Conservation (phyloP, 2,113 vertebrate genomes). For the Crypturellus undulatus region DNA sequence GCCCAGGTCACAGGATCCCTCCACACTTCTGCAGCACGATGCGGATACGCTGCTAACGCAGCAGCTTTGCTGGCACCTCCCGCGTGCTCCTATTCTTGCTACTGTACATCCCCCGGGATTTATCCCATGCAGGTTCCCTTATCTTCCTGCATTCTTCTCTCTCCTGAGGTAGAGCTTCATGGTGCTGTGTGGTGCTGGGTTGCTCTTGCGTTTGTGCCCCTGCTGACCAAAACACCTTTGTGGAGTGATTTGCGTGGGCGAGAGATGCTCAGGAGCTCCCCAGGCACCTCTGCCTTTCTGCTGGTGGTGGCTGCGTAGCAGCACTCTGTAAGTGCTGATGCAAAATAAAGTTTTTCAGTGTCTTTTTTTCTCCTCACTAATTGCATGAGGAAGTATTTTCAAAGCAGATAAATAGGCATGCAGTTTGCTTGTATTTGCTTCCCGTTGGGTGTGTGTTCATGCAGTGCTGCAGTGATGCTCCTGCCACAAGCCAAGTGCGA, state of each 20-base stretch:
- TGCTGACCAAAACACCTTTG: not conserved
- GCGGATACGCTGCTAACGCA: not conserved
- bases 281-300: not conserved
- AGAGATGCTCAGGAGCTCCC: not conserved
- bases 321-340: not conserved
- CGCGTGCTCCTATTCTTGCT: accelerated
- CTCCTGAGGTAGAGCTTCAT: accelerated
- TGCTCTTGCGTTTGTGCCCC: not conserved
- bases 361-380: not conserved
- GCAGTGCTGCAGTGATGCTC: not conserved
- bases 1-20: not conserved
- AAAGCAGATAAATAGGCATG: not conserved
- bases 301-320: not conserved
- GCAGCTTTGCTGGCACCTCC: not conserved
- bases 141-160: not conserved
- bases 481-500: not conserved
- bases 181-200: not conserved
- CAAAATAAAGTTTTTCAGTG: not conserved
- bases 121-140: not conserved
- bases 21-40: no score
- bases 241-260: not conserved
- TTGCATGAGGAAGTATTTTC: not conserved
- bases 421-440: not conserved
- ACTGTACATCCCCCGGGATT: accelerated
- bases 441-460: no score